Percentiles rank a stretch among this genome's conserved stretches.
phyloP scores from a whole-genome alignment of 2,797 vertebrate species.

The Pseudochirops cupreus region DNA sequence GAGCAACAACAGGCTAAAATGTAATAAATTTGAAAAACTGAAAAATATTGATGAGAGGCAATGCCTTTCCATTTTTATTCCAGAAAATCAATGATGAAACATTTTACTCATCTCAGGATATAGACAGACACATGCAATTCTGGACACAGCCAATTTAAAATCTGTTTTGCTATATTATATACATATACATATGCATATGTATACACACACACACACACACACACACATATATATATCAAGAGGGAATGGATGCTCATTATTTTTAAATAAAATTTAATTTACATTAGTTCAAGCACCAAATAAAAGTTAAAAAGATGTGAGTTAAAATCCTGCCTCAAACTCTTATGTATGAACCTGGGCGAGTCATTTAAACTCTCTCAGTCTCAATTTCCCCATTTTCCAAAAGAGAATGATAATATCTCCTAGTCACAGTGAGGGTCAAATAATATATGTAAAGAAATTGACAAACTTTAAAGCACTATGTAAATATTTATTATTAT shows the following conservation, averaged over 20 bases:
- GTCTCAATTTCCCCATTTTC: neutral
- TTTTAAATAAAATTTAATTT: neutral
- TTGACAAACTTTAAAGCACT: neutral
- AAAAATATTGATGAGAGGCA: neutral
- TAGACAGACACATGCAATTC: neutral
- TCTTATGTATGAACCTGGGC: too few species aligned
- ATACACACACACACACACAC: too few species aligned
- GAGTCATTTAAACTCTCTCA: neutral
- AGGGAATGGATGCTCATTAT: neutral
- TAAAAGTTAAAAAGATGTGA: neutral
- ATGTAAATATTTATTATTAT: neutral
- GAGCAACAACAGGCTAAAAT: neutral
- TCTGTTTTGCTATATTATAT: neutral
- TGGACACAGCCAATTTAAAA: neutral
- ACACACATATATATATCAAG: neutral
- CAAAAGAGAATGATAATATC: neutral
- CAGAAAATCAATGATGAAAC: neutral
- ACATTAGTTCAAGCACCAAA: neutral
- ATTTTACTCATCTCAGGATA: neutral
- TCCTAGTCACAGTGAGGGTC: neutral
- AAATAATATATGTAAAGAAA: neutral
- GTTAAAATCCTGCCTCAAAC: neutral
- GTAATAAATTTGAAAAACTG: neutral
- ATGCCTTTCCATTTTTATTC: neutral
- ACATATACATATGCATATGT: too few species aligned